Evolutionary conservation across 2,113 vertebrate genomes (phyloP).

Genomic region (Mirza zaza): DNA sequence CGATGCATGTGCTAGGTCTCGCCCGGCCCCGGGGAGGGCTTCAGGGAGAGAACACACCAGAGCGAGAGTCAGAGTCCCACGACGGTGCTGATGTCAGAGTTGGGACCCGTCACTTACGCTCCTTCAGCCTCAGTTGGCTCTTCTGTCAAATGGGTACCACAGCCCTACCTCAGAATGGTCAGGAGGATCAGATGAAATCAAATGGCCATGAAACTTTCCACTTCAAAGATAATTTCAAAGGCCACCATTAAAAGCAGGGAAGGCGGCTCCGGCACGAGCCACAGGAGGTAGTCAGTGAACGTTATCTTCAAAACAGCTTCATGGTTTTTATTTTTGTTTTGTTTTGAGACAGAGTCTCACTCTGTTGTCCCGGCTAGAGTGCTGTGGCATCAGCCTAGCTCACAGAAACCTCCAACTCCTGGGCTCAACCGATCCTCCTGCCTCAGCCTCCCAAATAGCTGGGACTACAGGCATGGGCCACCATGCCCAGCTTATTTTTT

Average conservation of each 20-base stretch:
- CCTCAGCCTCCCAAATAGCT: too few relatives aligned
- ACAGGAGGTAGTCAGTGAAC: background rate
- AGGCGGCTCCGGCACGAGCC: accelerated
- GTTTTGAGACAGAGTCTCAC: too few relatives aligned
- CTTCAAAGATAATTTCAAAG: background rate
- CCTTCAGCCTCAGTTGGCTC: too few relatives aligned
- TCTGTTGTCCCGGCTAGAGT: too few relatives aligned
- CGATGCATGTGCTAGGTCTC: accelerated
- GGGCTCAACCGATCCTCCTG: too few relatives aligned
- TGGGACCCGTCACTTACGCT: background rate
- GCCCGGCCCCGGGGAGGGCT: background rate
- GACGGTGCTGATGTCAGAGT: too few relatives aligned
- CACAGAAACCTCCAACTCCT: too few relatives aligned
- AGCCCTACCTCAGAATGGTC: accelerated
- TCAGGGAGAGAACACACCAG: background rate
- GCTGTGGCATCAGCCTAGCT: too few relatives aligned
- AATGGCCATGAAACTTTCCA: background rate
- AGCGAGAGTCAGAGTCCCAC: background rate
- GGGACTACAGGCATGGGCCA: too few relatives aligned
- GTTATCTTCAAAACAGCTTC: background rate
- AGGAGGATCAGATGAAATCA: background rate
- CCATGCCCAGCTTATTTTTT: too few relatives aligned
- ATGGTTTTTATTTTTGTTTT: too few relatives aligned
- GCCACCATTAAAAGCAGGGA: accelerated
- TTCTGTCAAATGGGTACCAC: background rate